Base-by-base conservation (phyloP, 2,888 invertebrate species). In the Cylloceria caligata region DNA sequence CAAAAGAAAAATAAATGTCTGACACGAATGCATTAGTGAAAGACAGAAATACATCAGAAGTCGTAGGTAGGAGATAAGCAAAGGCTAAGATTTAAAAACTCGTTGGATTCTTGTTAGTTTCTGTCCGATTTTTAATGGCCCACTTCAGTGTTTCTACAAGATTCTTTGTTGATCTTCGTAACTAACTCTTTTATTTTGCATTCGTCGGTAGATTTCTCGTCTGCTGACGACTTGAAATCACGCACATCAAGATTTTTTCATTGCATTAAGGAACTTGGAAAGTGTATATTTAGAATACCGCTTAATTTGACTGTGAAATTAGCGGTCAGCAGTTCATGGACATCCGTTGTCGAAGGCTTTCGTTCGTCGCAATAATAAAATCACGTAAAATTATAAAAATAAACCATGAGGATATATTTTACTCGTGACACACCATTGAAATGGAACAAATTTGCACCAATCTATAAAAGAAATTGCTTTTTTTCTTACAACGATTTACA, bases 1-100 rank as follows among this genome's bases (percentile, higher is more conserved):
- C 42, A 57, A 57, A 27, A 42, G 7, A 57, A n/a, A 57, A 36
- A 21, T 0, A 57, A n/a, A 30, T 30, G 42, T 42, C 71, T 45
- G 57, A 27, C 24, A 11, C 2, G 24, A 57, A 57, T 45, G 2
- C 52, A 42, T 57, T 42, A 13, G 3, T n/a, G 11, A 34, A 19
- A 36, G 11, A 34, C 34, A 36, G 30, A 24, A 42, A 64, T 24
- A 21, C 24, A 36, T 19, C 60, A 9, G 16, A 16, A 57, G 34
- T 52, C 11, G 24, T 7, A 42, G 42, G 42, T 5, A 39, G 13
- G 6, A 42, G n/a, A 42, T 34, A 62, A 30, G n/a, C 3, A 55
- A 30, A 13, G 0, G 3, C 0, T 11, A 11, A 11, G n/a, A 13
- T 0, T 4, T 24, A 39, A 62, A 62, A 39, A 62, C 36, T 19